These are phyloP conservation scores for Ceyx melanurus DNA, from an alignment of 2,113 vertebrate genomes.

Conservation along the genomic window DNA sequence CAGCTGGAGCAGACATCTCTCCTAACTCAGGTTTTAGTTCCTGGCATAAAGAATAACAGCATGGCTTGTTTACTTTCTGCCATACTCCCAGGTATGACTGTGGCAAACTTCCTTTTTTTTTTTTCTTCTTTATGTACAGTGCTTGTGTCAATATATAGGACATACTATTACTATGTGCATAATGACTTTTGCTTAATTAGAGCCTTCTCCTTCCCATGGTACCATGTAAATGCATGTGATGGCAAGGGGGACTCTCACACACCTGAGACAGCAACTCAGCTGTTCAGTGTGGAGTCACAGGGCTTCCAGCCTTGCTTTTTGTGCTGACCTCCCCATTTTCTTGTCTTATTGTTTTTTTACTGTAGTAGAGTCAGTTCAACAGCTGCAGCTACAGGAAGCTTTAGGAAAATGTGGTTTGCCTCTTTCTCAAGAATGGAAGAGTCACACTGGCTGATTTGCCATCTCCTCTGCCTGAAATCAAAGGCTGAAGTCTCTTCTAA, in stretches of 20 bases:
- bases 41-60: neutral
- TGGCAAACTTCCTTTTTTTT: neutral
- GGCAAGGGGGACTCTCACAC: neutral
- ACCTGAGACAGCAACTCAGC: neutral
- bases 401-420: slow-evolving; percentile 47
- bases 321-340: neutral
- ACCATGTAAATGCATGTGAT: neutral
- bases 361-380: neutral
- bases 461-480: slow-evolving; percentile 48
- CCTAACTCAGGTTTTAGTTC: neutral
- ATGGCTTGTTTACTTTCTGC: neutral
- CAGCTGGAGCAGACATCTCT: neutral
- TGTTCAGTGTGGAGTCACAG: neutral
- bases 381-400: neutral
- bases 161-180: neutral
- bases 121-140: neutral
- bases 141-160: neutral
- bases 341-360: neutral
- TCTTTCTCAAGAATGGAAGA: slow-evolving; percentile 40
- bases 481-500: slow-evolving; percentile 51
- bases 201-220: neutral
- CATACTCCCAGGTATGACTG: neutral
- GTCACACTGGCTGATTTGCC: slow-evolving; percentile 13
- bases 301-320: neutral
- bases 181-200: neutral